Percentiles rank a stretch among this genome's conserved stretches.
phyloP scores from a whole-genome alignment of 2,113 vertebrate genomes.

The Mobula birostris region DNA sequence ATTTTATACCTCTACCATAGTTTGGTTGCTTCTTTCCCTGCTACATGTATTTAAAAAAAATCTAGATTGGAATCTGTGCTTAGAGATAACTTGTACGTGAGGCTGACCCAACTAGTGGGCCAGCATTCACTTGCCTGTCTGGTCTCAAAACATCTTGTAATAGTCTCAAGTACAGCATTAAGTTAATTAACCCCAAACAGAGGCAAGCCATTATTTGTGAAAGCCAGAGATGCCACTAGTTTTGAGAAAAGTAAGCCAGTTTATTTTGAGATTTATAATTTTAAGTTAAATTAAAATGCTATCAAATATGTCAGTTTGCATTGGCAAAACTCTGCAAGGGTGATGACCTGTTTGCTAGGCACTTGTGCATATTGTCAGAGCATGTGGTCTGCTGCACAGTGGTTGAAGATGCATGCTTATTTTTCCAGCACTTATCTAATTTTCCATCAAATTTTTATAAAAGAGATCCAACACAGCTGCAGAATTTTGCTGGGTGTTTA shows the following conservation, averaged over 20 bases:
- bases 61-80: background rate
- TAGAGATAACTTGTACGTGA: background rate
- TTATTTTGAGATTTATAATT: no score
- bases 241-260: no score
- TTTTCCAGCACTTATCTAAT: background rate
- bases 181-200: background rate
- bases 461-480: no score
- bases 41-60: background rate
- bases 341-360: background rate
- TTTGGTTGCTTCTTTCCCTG: background rate
- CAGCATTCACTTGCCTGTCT: background rate
- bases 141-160: no score
- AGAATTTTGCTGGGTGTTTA: background rate
- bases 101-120: background rate
- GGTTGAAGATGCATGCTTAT: background rate
- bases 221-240: no score
- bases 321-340: background rate
- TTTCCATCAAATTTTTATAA: background rate
- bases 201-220: no score
- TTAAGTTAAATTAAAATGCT: background rate
- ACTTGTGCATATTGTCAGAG: no score
- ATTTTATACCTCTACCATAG: no score
- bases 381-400: no score
- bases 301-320: background rate
- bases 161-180: background rate